Percentiles rank a stretch among this genome's conserved stretches.
Evolutionary conservation across 2,888 invertebrate species (phyloP).

Genomic region (Trissolcus brochymenae): DNA sequence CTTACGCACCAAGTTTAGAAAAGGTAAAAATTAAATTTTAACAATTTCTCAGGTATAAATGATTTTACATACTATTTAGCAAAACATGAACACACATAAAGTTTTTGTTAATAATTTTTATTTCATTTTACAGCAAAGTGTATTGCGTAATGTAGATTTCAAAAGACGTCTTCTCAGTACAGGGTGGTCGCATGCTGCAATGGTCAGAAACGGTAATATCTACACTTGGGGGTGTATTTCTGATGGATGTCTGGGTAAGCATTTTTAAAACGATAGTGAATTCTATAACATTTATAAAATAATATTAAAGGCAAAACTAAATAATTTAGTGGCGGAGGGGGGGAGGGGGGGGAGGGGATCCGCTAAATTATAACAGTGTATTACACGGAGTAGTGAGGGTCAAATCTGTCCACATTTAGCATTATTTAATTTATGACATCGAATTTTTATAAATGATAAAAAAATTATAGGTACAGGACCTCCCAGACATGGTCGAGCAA

Average conservation of each 20-base stretch:
- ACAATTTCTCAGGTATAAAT: not conserved
- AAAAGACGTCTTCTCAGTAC: conserved; percentile 78
- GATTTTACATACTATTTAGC: not conserved
- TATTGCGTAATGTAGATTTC: conserved; percentile 69
- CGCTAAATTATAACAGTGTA: too few relatives aligned
- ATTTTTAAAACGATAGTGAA: too few relatives aligned
- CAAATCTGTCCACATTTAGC: too few relatives aligned
- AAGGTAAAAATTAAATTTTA: conserved; percentile 60
- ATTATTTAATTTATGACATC: too few relatives aligned
- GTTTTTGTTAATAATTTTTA: not conserved
- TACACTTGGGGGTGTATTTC: conserved; percentile 81
- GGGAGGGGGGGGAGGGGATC: too few relatives aligned
- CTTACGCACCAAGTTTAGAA: conserved; percentile 63
- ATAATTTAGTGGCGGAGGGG: too few relatives aligned
- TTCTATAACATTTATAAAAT: too few relatives aligned
- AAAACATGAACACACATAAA: conserved; percentile 7
- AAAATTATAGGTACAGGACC: conserved; percentile 76
- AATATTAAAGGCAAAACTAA: too few relatives aligned
- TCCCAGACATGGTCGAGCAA: conserved; percentile 74
- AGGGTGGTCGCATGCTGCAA: conserved; percentile 81
- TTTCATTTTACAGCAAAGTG: conserved; percentile 28
- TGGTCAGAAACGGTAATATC: conserved; percentile 80
- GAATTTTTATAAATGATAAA: not conserved
- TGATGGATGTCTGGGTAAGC: conserved; percentile 79
- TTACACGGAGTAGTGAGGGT: too few relatives aligned